These are phyloP conservation scores for Spermophilus dauricus DNA, from an alignment of 2,113 vertebrate genomes.

Conservation along the genomic window DNA sequence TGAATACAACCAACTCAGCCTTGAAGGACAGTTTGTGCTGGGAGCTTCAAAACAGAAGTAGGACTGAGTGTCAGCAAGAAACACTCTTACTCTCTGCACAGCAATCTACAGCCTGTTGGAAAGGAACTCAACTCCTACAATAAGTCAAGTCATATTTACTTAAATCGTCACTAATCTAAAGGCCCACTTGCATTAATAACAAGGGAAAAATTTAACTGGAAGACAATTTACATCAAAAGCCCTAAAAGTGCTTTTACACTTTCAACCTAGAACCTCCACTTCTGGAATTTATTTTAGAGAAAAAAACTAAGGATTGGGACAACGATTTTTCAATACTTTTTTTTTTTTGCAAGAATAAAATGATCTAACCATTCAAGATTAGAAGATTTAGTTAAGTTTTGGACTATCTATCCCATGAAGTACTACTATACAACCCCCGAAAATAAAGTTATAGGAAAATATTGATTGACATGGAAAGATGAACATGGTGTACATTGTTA, in stretches of 20 bases:
- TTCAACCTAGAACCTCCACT: background rate
- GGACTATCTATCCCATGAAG: background rate
- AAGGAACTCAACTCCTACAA: background rate
- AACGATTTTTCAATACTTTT: conserved; percentile 38
- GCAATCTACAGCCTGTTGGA: background rate
- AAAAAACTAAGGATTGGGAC: background rate
- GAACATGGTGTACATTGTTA: background rate
- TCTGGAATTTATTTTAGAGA: conserved; percentile 8
- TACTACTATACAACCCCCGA: background rate
- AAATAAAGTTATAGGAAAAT: conserved; percentile 5
- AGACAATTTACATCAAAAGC: conserved; percentile 2
- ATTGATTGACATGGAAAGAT: background rate
- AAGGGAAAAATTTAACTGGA: background rate
- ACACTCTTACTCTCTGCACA: background rate
- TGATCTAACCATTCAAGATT: background rate
- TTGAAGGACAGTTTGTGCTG: background rate
- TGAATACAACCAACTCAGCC: conserved; percentile 5
- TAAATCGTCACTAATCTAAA: background rate
- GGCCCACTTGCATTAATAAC: background rate
- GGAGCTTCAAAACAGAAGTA: conserved; percentile 53
- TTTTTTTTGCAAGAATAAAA: conserved; percentile 49
- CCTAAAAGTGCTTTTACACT: background rate
- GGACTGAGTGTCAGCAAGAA: background rate
- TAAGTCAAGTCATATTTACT: conserved; percentile 13
- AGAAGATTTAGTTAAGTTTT: conserved; percentile 24